A percentile compares a stretch with the other conserved stretches of the same genome.
These are phyloP conservation scores for Leptinotarsa peninsularis DNA, from an alignment of 2,888 invertebrate species.

Conservation along the genomic window DNA sequence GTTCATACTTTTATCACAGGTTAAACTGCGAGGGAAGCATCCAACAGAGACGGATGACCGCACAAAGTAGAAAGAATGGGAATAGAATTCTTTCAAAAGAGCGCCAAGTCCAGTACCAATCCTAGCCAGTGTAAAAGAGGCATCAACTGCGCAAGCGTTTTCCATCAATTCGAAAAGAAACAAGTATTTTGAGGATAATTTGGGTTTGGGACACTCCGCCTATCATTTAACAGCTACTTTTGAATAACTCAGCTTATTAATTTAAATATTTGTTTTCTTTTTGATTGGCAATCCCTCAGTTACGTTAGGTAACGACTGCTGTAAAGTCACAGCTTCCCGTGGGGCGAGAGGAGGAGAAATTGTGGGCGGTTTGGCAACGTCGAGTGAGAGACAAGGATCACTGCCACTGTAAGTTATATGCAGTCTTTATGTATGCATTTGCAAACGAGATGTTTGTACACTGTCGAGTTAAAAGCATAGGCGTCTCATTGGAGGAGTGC, in stretches of 20 bases:
- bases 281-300: background rate
- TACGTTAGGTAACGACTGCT: background rate
- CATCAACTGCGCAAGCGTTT: background rate
- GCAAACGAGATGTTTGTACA: constrained; percentile 62
- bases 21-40: constrained; percentile 46
- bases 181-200: background rate
- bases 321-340: constrained; percentile 9
- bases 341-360: constrained; percentile 36
- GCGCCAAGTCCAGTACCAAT: background rate
- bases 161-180: background rate
- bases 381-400: constrained; percentile 60
- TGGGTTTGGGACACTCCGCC: background rate
- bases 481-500: background rate
- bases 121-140: background rate
- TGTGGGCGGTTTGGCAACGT: constrained; percentile 52
- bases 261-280: background rate
- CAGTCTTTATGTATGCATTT: constrained; percentile 62
- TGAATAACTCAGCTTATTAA: too few relatives aligned
- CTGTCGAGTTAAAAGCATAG: constrained; percentile 15
- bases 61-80: constrained; percentile 56
- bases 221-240: background rate
- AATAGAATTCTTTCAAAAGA: constrained; percentile 49
- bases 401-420: constrained; percentile 63
- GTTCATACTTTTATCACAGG: constrained; percentile 5
- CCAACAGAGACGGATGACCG: constrained; percentile 56